phyloP scores from a whole-genome alignment of 1,140 invertebrate genomes.

The Ooceraea biroi region DNA sequence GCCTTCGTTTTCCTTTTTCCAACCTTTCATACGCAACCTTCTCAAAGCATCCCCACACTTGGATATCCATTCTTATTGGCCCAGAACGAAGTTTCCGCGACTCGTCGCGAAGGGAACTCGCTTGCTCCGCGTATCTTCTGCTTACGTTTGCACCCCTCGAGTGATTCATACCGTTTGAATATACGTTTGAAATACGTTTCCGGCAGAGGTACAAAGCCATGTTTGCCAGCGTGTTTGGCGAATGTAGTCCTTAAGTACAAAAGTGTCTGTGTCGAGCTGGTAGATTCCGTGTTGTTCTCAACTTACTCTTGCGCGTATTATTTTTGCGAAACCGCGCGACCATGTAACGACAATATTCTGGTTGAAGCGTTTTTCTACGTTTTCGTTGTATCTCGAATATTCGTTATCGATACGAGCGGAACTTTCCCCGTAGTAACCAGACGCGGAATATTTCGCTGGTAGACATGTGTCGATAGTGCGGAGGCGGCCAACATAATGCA shows the following conservation, averaged over 20 bases:
- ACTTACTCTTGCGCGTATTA: not conserved
- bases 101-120: constrained; percentile 39
- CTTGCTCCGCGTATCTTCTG: constrained; percentile 67
- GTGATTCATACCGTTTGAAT: constrained; percentile 26
- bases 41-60: constrained; percentile 14
- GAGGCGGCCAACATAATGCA: constrained; percentile 40
- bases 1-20: constrained; percentile 32
- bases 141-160: constrained; percentile 63
- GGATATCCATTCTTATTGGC: constrained; percentile 66
- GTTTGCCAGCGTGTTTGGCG: not conserved
- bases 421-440: not conserved
- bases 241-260: not conserved
- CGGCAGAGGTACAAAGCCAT: not conserved
- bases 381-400: not conserved
- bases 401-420: not conserved
- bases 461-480: constrained; percentile 38
- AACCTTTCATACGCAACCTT: constrained; percentile 53
- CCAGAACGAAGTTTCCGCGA: constrained; percentile 64
- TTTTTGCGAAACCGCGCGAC: not conserved
- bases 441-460: not conserved
- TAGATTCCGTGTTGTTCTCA: not conserved
- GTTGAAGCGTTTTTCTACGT: not conserved
- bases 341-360: not conserved
- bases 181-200: constrained; percentile 25
- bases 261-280: not conserved